phyloP scores from a whole-genome alignment of 92 coral and sea anemone genomes.

The Pocillopora meandrina region DNA sequence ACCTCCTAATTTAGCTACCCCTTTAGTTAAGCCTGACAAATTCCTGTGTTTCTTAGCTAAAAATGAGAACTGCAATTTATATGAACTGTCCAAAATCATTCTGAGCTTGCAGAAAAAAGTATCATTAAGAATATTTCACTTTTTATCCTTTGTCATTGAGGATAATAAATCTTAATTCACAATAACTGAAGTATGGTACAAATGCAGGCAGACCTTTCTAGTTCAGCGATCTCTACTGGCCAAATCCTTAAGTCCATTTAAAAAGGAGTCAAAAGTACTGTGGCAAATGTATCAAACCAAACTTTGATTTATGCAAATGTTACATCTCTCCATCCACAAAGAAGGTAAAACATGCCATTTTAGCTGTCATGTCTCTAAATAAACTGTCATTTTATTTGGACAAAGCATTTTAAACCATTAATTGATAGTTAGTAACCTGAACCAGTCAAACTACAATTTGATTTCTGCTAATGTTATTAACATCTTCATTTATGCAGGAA shows the following conservation, averaged over 20 bases:
- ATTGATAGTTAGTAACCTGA: too few species aligned
- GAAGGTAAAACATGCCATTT: neutral
- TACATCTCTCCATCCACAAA: neutral
- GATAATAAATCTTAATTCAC: neutral
- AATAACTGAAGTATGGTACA: neutral
- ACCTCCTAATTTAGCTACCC: too few species aligned
- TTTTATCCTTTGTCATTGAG: too few species aligned
- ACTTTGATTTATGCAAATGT: slow-evolving; percentile 1
- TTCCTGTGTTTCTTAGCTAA: too few species aligned
- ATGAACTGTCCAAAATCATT: too few species aligned
- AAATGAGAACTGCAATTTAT: too few species aligned
- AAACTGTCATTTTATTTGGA: neutral
- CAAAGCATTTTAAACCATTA: neutral
- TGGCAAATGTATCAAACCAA: neutral
- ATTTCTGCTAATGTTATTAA: too few species aligned
- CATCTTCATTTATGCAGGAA: too few species aligned
- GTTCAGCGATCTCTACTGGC: slow-evolving; percentile 15
- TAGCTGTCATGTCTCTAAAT: neutral
- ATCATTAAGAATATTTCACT: too few species aligned
- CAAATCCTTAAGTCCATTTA: slow-evolving; percentile 11
- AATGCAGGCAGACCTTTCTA: slow-evolving; percentile 1
- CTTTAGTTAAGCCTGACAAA: too few species aligned
- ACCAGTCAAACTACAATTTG: too few species aligned
- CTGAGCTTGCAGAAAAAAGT: too few species aligned
- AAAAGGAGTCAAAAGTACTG: neutral